Percentiles rank a stretch among this genome's conserved stretches.
Evolutionary conservation across 1,140 invertebrate species (phyloP).

Genomic region (Alviniconcha marisindica): DNA sequence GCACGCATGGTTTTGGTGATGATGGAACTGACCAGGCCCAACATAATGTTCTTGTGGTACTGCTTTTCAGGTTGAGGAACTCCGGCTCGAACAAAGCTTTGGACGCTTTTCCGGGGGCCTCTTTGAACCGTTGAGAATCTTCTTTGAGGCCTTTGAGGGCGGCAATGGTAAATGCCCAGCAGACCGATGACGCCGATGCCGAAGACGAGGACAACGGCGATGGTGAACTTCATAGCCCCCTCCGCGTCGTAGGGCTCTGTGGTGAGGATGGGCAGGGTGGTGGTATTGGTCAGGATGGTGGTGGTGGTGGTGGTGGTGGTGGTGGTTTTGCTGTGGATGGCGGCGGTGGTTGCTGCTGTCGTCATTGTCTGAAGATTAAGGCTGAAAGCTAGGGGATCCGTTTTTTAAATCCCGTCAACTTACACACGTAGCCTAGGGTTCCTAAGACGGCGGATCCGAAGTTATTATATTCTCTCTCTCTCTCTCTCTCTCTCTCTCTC

Average conservation of each 20-base stretch:
- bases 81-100: slow-evolving; percentile 35
- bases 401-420: too few relatives aligned
- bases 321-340: not conserved
- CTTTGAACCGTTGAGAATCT: not conserved
- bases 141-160: not conserved
- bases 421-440: too few relatives aligned
- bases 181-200: slow-evolving; percentile 59
- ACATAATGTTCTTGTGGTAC: not conserved
- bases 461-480: too few relatives aligned
- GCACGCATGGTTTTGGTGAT: not conserved
- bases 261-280: not conserved
- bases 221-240: slow-evolving; percentile 59
- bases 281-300: not conserved
- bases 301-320: not conserved
- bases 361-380: too few relatives aligned
- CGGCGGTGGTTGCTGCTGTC: too few relatives aligned
- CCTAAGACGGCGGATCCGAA: too few relatives aligned
- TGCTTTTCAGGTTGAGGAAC: too few relatives aligned
- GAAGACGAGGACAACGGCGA: slow-evolving; percentile 60
- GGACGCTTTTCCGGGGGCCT: too few relatives aligned
- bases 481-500: too few relatives aligned
- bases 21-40: not conserved
- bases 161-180: slow-evolving; percentile 46
- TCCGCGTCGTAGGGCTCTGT: slow-evolving; percentile 47
- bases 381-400: too few relatives aligned